These are phyloP conservation scores for Triplophysa dalaica DNA, from an alignment of 2,113 vertebrate species.

Conservation along the genomic window DNA sequence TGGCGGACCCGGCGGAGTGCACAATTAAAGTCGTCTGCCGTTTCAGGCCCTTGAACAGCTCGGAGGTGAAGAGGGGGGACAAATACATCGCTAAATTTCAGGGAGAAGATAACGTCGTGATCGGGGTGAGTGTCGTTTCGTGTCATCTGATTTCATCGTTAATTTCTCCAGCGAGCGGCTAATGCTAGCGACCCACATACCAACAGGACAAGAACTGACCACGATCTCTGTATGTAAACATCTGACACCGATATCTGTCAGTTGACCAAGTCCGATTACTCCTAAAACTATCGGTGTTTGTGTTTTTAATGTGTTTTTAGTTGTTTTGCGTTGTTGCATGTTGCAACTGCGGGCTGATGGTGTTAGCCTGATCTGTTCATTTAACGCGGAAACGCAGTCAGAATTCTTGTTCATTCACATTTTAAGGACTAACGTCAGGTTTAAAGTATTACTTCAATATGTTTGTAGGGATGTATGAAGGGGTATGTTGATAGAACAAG, in stretches of 20 bases:
- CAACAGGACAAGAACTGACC: neutral
- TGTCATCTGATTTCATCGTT: neutral
- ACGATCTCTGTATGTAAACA: neutral
- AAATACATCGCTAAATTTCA: slow-evolving; percentile 88
- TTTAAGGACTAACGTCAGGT: no score
- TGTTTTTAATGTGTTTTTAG: neutral
- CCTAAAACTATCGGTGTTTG: neutral
- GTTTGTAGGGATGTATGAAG: neutral
- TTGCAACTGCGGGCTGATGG: neutral
- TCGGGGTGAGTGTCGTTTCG: slow-evolving; percentile 78
- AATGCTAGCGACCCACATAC: slow-evolving; percentile 30
- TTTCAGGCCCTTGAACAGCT: slow-evolving; percentile 91
- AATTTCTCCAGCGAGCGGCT: neutral
- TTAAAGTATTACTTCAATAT: neutral
- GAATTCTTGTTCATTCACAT: neutral
- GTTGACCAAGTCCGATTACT: neutral
- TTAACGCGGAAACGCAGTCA: slow-evolving; percentile 29
- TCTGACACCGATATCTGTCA: slow-evolving; percentile 10
- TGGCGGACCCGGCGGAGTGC: slow-evolving; percentile 97
- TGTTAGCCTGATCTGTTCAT: neutral
- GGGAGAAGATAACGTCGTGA: slow-evolving; percentile 83
- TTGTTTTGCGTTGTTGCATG: neutral
- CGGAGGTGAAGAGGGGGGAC: slow-evolving; percentile 87
- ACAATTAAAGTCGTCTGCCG: slow-evolving; percentile 98
- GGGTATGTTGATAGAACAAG: neutral